phyloP scores from a whole-genome alignment of 1,140 invertebrate species.

The Drosophila insularis region DNA sequence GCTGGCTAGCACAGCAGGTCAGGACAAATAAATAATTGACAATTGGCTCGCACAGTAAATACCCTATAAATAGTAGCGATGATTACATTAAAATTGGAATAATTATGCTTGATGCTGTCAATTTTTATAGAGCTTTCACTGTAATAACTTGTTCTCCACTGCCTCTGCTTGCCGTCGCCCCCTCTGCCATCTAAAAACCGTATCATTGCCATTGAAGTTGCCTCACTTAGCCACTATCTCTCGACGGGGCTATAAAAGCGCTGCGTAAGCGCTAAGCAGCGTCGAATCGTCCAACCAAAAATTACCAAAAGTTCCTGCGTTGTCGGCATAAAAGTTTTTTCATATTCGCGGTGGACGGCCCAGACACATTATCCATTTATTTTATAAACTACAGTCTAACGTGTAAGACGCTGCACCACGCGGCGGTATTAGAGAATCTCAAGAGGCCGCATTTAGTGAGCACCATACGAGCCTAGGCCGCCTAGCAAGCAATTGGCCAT shows the following conservation, averaged over 20 bases:
- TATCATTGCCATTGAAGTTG: constrained; percentile 5
- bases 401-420: constrained; percentile 43
- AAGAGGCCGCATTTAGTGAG: constrained; percentile 25
- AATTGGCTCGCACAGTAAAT: neutral
- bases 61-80: neutral
- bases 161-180: too few relatives aligned
- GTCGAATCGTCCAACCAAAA: neutral
- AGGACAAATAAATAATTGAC: constrained; percentile 26
- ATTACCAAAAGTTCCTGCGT: constrained; percentile 4
- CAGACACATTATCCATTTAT: constrained; percentile 30
- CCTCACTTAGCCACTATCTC: constrained; percentile 41
- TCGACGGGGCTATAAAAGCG: constrained; percentile 32
- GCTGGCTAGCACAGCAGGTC: neutral
- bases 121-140: neutral
- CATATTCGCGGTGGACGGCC: neutral
- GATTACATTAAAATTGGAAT: too few relatives aligned
- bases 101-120: neutral
- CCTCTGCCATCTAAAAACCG: neutral
- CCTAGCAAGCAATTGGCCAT: neutral
- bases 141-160: neutral
- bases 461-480: constrained; percentile 18
- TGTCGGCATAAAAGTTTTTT: neutral
- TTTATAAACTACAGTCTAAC: constrained; percentile 67
- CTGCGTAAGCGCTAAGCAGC: neutral
- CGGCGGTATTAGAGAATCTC: constrained; percentile 43